Conservation (phyloP, 2,113 vertebrate species). For the Suncus etruscus region DNA sequence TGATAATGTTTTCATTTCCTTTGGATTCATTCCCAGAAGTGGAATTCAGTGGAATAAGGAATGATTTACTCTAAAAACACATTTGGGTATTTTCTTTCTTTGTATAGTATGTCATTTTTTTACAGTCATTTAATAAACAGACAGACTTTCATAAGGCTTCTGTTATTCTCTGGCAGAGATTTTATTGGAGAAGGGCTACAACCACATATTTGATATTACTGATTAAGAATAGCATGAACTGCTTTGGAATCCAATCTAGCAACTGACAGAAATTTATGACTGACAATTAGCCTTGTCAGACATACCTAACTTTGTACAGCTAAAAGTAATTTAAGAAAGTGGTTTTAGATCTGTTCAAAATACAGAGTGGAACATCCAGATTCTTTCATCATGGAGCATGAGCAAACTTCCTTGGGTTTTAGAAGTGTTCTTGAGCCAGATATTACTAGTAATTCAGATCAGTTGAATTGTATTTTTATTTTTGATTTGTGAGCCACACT, state of each 20-base stretch:
- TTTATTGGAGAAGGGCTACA: neutral
- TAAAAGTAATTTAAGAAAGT: neutral
- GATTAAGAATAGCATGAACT: neutral
- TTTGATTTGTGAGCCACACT: too few relatives aligned
- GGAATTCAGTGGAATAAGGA: slow-evolving; percentile 1
- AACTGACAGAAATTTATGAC: neutral
- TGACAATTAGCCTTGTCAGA: neutral
- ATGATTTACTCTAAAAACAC: slow-evolving; percentile 22
- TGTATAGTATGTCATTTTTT: slow-evolving; percentile 7
- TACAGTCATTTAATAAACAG: neutral
- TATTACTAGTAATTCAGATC: neutral
- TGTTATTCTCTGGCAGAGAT: neutral
- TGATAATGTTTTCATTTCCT: neutral
- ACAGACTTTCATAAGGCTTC: neutral
- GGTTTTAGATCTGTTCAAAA: neutral
- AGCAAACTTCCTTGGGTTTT: slow-evolving; percentile 11
- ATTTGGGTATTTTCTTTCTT: slow-evolving; percentile 16
- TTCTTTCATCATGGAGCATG: too few relatives aligned
- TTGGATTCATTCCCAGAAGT: neutral
- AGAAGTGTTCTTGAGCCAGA: neutral
- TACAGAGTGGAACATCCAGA: neutral
- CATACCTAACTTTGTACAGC: neutral
- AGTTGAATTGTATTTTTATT: neutral
- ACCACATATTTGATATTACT: neutral
- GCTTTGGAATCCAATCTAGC: slow-evolving; percentile 30